A percentile compares a stretch with the other conserved stretches of the same genome.
These are phyloP conservation scores for Anguilla rostrata DNA, from an alignment of 2,113 vertebrate species.

Conservation along the genomic window DNA sequence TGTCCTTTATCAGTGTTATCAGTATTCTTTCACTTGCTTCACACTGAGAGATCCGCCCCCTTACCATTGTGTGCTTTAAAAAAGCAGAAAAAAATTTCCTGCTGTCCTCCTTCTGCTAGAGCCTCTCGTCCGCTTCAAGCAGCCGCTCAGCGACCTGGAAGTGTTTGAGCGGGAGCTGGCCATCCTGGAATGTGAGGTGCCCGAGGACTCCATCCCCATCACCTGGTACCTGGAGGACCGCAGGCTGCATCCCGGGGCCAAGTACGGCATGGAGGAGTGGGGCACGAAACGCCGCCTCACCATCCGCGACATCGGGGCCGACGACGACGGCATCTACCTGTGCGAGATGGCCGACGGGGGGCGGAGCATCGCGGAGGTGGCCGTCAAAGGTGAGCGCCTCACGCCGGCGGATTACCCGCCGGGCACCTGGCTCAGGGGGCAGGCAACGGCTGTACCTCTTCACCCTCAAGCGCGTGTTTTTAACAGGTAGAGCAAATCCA, in stretches of 20 bases:
- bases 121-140: slow-evolving; percentile 83
- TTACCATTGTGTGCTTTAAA: no score
- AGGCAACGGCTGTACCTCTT: background rate
- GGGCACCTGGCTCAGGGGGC: background rate
- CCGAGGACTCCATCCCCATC: slow-evolving; percentile 85
- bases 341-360: slow-evolving; percentile 95
- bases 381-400: slow-evolving; percentile 84
- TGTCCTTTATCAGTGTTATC: no score
- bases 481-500: background rate
- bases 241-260: slow-evolving; percentile 86
- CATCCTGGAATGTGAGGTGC: slow-evolving; percentile 93
- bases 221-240: slow-evolving; percentile 95
- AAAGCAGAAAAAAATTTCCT: background rate
- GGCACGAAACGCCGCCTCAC: slow-evolving; percentile 84
- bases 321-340: slow-evolving; percentile 93
- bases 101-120: slow-evolving; percentile 65
- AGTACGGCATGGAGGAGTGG: slow-evolving; percentile 91
- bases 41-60: no score
- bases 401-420: background rate
- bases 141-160: slow-evolving; percentile 86
- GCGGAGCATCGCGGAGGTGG: slow-evolving; percentile 88
- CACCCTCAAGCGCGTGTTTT: background rate
- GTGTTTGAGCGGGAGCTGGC: slow-evolving; percentile 86
- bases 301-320: slow-evolving; percentile 84
- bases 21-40: no score